Evolutionary conservation across 2,888 invertebrate species (phyloP), one percentile per base, ranked within the genome.

Genomic region (Amphipoea lucens): DNA sequence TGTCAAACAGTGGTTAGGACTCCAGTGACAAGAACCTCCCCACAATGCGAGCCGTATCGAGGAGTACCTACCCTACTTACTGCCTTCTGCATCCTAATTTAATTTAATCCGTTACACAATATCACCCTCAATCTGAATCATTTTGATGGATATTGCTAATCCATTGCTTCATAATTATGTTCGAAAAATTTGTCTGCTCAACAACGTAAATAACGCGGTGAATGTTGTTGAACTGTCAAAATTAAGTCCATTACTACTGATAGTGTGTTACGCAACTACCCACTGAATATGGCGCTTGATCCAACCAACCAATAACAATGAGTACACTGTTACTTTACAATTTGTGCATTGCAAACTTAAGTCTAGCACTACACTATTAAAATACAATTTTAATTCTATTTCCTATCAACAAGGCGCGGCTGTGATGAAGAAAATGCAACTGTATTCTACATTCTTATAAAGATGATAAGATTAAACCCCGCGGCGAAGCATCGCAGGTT

Each of bases 401-500:
- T 23, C 23, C 20, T 29, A 36, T 23, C 3, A 36, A 5, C 29
- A 74, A 36, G 1, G 14, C 57, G 20, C 20, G 45, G 23, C 20
- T 20, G 12, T 76, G 7, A 54, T n/a, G 2, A 40, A 51, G 5
- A 40, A n/a, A 45, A 60, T 20, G n/a, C 67, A 71, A 71, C 62
- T 45, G 36, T 67, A 51, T 69, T 69, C 65, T 69, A 65, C 17
- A 79, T 74, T 80, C 54, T 17, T 57, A 40, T 7, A 62, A 54
- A 76, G 9, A 23, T 62, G 54, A 67, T 63, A 67, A 62, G 72
- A 81, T 74, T 40, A 60, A 65, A 48, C 48, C 72, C 40, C 36
- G 75, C 36, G 48, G 65, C 60, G 72, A 57, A 9, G 29, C 54
- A 40, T n/a, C 40, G 48, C 62, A 36, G 42, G n/a, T 72, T 79